Conservation (phyloP, 2,888 invertebrate genomes). For the Acleris holmiana region DNA sequence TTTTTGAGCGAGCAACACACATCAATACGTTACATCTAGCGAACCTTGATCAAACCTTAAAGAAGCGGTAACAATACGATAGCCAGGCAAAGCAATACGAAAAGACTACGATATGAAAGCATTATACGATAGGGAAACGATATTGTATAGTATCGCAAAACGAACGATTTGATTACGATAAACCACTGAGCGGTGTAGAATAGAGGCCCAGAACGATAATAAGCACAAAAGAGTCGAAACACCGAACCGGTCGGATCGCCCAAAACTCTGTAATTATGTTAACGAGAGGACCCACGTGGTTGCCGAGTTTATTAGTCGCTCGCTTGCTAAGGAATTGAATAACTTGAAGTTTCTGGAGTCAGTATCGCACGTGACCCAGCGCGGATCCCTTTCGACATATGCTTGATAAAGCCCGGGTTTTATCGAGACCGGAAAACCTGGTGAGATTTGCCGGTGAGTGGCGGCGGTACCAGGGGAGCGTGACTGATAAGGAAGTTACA, state of each 20-base stretch:
- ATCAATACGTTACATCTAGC: too few species aligned
- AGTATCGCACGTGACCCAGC: constrained; percentile 51
- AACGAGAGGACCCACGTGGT: constrained; percentile 69
- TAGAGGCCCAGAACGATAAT: constrained; percentile 62
- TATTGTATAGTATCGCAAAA: too few species aligned
- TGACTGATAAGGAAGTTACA: constrained; percentile 81
- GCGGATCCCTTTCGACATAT: constrained; percentile 53
- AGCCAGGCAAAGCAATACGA: too few species aligned
- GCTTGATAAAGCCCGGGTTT: constrained; percentile 56
- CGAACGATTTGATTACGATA: too few species aligned
- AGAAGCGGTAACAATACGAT: too few species aligned
- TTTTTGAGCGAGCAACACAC: too few species aligned
- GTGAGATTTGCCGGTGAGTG: constrained; percentile 67
- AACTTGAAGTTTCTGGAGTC: constrained; percentile 44
- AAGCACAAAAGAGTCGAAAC: constrained; percentile 55
- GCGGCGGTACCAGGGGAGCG: constrained; percentile 64
- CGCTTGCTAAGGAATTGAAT: constrained; percentile 4
- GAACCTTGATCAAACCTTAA: too few species aligned
- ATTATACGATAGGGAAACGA: too few species aligned
- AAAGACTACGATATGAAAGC: too few species aligned
- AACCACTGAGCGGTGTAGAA: too few species aligned
- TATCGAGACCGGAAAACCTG: constrained; percentile 78
- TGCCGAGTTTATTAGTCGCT: constrained; percentile 47
- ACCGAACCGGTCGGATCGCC: constrained; percentile 66
- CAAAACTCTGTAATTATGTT: constrained; percentile 75